phyloP scores from a whole-genome alignment of 2,888 invertebrate genomes.

The Cryptus armator region DNA sequence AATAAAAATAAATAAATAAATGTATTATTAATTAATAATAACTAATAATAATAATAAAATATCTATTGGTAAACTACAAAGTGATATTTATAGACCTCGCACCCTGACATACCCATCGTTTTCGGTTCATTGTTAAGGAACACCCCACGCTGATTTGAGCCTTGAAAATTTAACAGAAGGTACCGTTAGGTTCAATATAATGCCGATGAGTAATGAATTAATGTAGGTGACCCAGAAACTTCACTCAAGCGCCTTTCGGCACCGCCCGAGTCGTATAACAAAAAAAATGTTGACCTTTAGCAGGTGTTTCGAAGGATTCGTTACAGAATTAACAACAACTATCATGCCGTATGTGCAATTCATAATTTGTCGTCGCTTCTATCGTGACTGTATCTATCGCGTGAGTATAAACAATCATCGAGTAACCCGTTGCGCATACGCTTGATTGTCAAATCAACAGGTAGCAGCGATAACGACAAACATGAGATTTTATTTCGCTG shows the following conservation, averaged over 20 bases:
- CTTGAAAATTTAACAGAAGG: conserved; percentile 42
- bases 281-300: conserved; percentile 20
- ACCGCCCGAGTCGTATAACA: conserved; percentile 6
- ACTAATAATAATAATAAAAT: background rate
- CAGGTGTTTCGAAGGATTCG: background rate
- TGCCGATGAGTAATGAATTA: conserved; percentile 64
- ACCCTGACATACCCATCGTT: background rate
- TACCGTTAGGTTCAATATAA: conserved; percentile 62
- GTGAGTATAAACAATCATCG: conserved; percentile 5
- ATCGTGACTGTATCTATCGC: background rate
- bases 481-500: background rate
- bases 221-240: conserved; percentile 72
- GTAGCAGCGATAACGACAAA: background rate
- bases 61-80: background rate
- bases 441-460: conserved; percentile 12
- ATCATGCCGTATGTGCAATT: background rate
- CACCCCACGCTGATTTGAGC: conserved; percentile 2
- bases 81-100: background rate
- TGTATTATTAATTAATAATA: too few relatives aligned
- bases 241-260: conserved; percentile 43
- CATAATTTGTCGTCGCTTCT: background rate
- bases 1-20: too few relatives aligned
- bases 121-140: conserved; percentile 25
- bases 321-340: background rate
- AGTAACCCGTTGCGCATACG: background rate